Percentiles rank a stretch among this genome's conserved stretches.
phyloP scores from a whole-genome alignment of 2,888 invertebrate genomes.

The Oxytorus armatus region DNA sequence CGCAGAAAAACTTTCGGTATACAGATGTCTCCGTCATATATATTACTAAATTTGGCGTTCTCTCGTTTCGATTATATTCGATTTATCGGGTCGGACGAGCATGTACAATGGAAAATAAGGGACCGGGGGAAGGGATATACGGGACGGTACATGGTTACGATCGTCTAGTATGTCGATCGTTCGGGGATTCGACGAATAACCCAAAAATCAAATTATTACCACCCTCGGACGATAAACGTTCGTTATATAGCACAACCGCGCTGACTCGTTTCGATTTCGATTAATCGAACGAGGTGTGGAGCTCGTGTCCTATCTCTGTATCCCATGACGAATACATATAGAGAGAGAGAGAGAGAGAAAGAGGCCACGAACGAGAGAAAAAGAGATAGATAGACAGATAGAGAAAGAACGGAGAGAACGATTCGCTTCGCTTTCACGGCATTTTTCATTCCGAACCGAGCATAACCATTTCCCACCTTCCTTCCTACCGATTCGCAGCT shows the following conservation, averaged over 20 bases:
- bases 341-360: slow-evolving; percentile 6
- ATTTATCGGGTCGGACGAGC: slow-evolving; percentile 64
- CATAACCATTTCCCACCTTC: slow-evolving; percentile 16
- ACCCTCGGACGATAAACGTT: slow-evolving; percentile 78
- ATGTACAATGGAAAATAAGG: neutral
- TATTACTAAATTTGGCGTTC: slow-evolving; percentile 45
- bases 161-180: slow-evolving; percentile 47
- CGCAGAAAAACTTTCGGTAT: neutral
- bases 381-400: neutral
- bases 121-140: slow-evolving; percentile 4
- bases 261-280: slow-evolving; percentile 80
- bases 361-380: neutral
- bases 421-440: slow-evolving; percentile 43
- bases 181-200: slow-evolving; percentile 61
- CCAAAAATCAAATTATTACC: slow-evolving; percentile 80
- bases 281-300: slow-evolving; percentile 79
- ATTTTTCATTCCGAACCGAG: slow-evolving; percentile 52
- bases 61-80: slow-evolving; percentile 60
- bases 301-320: slow-evolving; percentile 8
- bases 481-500: slow-evolving; percentile 7
- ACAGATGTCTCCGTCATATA: slow-evolving; percentile 50
- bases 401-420: slow-evolving; percentile 23
- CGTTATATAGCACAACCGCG: slow-evolving; percentile 69
- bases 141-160: slow-evolving; percentile 44
- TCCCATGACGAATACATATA: neutral